These are phyloP conservation scores for Yoshiicerus persimilis DNA, from an alignment of 1,140 invertebrate genomes.

Conservation along the genomic window DNA sequence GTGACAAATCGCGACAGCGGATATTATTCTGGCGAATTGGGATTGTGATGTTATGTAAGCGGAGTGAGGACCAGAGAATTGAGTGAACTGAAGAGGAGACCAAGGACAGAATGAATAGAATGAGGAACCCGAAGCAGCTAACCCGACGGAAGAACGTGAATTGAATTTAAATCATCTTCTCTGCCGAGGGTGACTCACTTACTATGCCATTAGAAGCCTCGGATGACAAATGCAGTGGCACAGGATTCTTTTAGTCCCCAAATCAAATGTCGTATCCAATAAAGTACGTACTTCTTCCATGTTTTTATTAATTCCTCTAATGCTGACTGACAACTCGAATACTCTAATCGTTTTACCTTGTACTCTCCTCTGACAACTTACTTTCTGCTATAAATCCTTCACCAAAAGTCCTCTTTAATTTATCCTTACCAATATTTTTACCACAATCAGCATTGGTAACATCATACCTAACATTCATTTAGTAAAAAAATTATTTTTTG, in stretches of 20 bases:
- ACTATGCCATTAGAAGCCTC: neutral
- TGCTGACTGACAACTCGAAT: neutral
- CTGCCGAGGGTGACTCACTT: neutral
- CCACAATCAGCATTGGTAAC: no score
- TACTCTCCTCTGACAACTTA: no score
- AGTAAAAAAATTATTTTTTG: no score
- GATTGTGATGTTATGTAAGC: neutral
- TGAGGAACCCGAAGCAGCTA: neutral
- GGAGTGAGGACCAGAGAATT: neutral
- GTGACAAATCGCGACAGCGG: neutral
- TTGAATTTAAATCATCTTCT: neutral
- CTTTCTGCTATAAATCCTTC: no score
- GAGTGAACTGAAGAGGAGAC: neutral
- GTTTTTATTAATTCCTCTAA: constrained; percentile 16
- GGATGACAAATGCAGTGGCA: neutral
- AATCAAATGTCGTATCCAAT: neutral
- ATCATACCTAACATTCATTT: no score
- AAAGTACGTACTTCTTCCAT: neutral
- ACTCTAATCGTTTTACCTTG: neutral
- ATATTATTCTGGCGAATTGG: neutral
- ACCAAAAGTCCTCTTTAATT: no score
- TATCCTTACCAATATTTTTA: no score
- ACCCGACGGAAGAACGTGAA: neutral
- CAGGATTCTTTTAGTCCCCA: neutral
- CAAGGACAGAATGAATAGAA: neutral